These are phyloP conservation scores for Danionella cerebrum DNA, from an alignment of 2,113 vertebrate species.

Conservation along the genomic window DNA sequence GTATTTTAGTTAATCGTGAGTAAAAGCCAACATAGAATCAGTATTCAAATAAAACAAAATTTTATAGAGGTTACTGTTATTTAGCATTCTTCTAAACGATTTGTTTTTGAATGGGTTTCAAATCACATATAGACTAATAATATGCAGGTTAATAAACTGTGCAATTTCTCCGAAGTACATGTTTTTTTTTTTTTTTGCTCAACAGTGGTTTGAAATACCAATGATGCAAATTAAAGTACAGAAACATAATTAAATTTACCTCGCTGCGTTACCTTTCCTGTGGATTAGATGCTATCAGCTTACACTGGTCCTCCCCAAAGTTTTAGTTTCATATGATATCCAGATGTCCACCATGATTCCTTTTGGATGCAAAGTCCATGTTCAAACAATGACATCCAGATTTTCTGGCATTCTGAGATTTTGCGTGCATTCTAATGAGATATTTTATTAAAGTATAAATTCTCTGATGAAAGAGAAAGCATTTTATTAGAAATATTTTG, in stretches of 20 bases:
- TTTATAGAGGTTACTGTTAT: too few species aligned
- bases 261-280: not conserved
- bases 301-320: not conserved
- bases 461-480: not conserved
- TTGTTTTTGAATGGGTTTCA: too few species aligned
- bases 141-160: too few species aligned
- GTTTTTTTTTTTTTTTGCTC: not conserved
- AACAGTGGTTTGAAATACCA: not conserved
- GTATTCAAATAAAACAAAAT: too few species aligned
- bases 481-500: not conserved
- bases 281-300: conserved; percentile 13
- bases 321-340: conserved; percentile 45
- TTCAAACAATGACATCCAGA: conserved; percentile 39
- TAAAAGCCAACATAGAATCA: too few species aligned
- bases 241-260: not conserved
- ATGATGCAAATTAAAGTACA: not conserved
- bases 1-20: too few species aligned
- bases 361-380: conserved; percentile 12
- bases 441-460: not conserved
- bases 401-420: conserved; percentile 26
- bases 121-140: too few species aligned
- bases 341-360: conserved; percentile 49
- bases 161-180: not conserved
- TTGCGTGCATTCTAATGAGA: conserved; percentile 17
- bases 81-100: too few species aligned